Conservation (phyloP, 2,113 vertebrate genomes). For the Catharus fuscescens region DNA sequence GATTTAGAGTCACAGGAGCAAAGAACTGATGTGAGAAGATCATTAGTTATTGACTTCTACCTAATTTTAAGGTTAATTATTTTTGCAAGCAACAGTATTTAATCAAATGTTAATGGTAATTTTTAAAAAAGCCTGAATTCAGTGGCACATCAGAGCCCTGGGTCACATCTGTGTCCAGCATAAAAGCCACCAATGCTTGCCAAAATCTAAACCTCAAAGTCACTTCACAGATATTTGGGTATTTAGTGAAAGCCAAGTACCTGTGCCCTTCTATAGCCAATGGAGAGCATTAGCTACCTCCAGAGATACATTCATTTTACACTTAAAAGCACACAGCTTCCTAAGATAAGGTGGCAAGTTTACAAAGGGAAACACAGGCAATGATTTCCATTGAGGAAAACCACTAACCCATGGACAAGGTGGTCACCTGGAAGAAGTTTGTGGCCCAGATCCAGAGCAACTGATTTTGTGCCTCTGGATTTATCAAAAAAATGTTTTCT, state of each 20-base stretch:
- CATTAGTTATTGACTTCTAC: not conserved
- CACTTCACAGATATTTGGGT: not conserved
- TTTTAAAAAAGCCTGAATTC: not conserved
- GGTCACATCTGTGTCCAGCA: not conserved
- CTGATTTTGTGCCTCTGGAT: not conserved
- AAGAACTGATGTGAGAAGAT: not conserved
- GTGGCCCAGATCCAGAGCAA: not conserved
- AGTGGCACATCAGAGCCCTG: not conserved
- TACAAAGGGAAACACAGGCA: not conserved
- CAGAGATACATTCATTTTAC: not conserved
- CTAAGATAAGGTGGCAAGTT: not conserved
- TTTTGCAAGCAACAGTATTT: not conserved
- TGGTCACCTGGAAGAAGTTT: not conserved
- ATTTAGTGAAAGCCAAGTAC: not conserved
- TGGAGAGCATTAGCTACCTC: not conserved
- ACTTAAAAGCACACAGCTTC: not conserved
- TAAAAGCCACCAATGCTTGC: not conserved
- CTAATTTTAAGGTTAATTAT: not conserved
- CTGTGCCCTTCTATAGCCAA: not conserved
- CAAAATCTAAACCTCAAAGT: not conserved
- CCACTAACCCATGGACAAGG: not conserved
- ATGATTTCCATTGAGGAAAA: not conserved
- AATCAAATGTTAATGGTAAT: not conserved
- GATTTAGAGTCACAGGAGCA: not conserved
- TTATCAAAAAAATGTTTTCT: accelerated